Evolutionary conservation across 2,888 invertebrate genomes (phyloP), one percentile per base, ranked within the genome.

Genomic region (Heliconius erato): DNA sequence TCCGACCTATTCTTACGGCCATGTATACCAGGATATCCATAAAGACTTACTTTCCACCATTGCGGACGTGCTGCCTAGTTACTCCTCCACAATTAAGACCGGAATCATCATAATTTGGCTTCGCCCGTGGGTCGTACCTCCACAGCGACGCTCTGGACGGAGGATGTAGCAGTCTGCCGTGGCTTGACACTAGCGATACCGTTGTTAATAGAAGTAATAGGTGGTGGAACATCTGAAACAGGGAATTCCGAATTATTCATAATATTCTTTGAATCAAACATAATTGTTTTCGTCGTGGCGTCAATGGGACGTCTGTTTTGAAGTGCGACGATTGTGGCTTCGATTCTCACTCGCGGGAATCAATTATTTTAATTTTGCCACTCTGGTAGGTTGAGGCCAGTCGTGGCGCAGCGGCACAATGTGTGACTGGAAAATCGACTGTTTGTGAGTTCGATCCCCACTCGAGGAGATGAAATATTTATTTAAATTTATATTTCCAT

Each of bases 41-140:
- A 54, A 12, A 19, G 19, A 68, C 94, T 90, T 84, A 96, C 95
- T 97, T 98, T 32, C 98, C 98, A 1, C 95, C 96, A 89, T 98
- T 98, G 26, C 93, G 96, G 59, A 96, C 95, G 97, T 98, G 97
- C 90, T 98, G 98, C 79, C 97, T 96, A 54, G 97, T 96, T 89
- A 97, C 98, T 0, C 98, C 98, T 0, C 98, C 98, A 88, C 98
- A 98, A 92, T 97, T 98, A 9, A 97, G 94, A 86, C 98, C 98
- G 87, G 98, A 97, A 89, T 98, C 98, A 88, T 98, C 98, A 90
- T 98, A 98, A 92, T 98, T 97, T 71, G 97, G 97, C 0, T 97
- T 97, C 0, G 98, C 97, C 88, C 96, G 94, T 92, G 98, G 98
- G 35, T 98, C 98, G 90, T 97, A 97, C 85, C 98, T 96, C 98